Conservation (phyloP, 2,888 invertebrate genomes). For the Mamestra brassicae region DNA sequence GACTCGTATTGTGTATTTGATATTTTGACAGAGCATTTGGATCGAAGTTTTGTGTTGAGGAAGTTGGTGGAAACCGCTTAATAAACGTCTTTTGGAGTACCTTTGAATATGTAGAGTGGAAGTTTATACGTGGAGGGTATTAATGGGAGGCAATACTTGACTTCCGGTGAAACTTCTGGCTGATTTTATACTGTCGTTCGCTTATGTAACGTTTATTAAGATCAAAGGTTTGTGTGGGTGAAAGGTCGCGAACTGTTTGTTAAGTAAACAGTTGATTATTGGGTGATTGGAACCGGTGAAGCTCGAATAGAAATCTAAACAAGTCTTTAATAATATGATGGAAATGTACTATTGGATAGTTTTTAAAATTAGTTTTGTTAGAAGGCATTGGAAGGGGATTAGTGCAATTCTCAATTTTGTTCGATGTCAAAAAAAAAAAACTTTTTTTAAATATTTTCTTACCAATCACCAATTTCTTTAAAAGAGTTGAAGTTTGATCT, state of each 20-base stretch:
- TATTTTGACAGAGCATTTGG: conserved; percentile 79
- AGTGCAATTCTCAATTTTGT: too few relatives aligned
- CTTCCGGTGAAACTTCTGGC: conserved; percentile 40
- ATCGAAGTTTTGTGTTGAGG: conserved; percentile 69
- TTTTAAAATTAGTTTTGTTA: neutral
- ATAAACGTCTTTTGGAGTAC: conserved; percentile 70
- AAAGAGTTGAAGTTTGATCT: neutral
- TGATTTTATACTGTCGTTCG: conserved; percentile 26
- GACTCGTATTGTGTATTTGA: conserved; percentile 78
- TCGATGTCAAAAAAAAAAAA: too few relatives aligned
- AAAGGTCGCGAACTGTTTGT: conserved; percentile 17
- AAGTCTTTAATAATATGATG: conserved; percentile 9
- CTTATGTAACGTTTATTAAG: conserved; percentile 16
- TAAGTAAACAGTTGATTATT: conserved; percentile 9
- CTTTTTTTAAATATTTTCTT: neutral
- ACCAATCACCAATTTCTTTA: neutral
- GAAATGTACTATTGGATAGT: neutral
- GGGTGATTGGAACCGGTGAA: neutral
- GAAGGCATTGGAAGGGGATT: too few relatives aligned
- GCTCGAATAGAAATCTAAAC: conserved; percentile 4
- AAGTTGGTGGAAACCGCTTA: conserved; percentile 72
- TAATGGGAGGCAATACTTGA: conserved; percentile 40
- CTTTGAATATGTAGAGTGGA: conserved; percentile 53
- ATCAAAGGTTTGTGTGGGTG: conserved; percentile 21
- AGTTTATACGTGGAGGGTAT: conserved; percentile 52